Conservation (phyloP, 2,113 vertebrate species). For the Calyptommatus sinebrachiatus region DNA sequence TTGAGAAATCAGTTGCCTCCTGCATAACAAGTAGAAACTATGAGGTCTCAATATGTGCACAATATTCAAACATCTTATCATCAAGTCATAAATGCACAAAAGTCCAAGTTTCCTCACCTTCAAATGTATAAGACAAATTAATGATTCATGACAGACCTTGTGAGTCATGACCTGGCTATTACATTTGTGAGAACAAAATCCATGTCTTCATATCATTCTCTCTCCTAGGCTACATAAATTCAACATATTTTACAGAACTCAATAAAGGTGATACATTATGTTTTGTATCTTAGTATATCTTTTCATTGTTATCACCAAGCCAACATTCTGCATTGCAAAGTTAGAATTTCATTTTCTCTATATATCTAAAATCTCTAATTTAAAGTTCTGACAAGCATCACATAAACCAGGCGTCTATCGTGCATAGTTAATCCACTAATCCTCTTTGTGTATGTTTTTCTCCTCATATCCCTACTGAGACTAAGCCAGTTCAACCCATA, state of each 20-base stretch:
- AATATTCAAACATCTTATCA: not conserved
- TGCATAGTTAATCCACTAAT: conserved; percentile 14
- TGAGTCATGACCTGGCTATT: not conserved
- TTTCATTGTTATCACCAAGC: conserved; percentile 6
- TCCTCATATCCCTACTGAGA: not conserved
- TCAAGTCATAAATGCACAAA: not conserved
- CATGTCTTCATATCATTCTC: not conserved
- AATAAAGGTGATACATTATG: not conserved
- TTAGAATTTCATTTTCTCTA: conserved; percentile 6
- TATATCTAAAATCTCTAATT: conserved; percentile 13
- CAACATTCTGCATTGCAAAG: not conserved
- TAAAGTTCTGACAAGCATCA: conserved; percentile 7
- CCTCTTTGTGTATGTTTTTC: not conserved
- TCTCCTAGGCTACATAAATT: not conserved
- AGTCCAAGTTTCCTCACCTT: not conserved
- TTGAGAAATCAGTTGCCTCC: no score
- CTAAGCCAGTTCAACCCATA: not conserved
- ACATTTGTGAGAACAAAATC: not conserved
- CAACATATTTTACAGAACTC: not conserved
- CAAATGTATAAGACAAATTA: not conserved
- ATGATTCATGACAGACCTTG: not conserved
- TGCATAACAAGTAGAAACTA: no score
- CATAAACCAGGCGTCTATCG: not conserved
- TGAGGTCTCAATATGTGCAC: no score
- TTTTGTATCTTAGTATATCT: not conserved